Base-by-base conservation (phyloP, 2,888 invertebrate genomes). In the Oscheius sp. region DNA sequence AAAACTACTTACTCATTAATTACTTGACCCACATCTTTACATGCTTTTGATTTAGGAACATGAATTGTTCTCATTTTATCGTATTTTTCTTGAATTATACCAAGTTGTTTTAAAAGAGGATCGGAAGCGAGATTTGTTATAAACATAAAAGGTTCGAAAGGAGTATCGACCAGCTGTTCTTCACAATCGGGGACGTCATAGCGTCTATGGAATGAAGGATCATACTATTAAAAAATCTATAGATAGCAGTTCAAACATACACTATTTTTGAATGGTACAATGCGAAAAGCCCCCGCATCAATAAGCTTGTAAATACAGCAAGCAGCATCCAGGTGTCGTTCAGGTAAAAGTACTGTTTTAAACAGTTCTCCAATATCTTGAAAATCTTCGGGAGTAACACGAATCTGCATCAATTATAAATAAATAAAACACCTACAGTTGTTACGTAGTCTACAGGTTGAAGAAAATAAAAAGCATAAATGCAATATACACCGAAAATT, bases 401-500 rank as follows among this genome's bases (percentile, higher is more conserved):
- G 59, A n/a, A 74, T 71, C 72, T 77, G 56, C 5, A 24, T 17
- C 6, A 51, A 51, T 8, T 12, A 9, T 28, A 9, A 51, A 51
- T n/a, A 28, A 22, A 51, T 17, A 8, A 8, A 24, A 20, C 38
- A 9, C 36, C 20, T 41, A 74, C 78, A 62, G 71, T 71, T 9
- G 71, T 70, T 4, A 72, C 49, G 41, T 75, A 73, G 49, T 79
- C 79, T 0, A 8, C 26, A 12, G 75, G 74, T 50, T 79, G 79
- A 8, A 74, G 45, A 62, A 68, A 71, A 54, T 70, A 79, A 20
- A 77, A 49, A 0, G 75, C 61, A 63, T 77, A 79, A 41, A 64
- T 61, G 8, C 44, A 44, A 51, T 75, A 79, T 2, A 79, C 61
- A n/a, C 79, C 79, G 57, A 75, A 79, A 12, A 77, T 45, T 14